Conservation (phyloP, 2,797 vertebrate species). For the Micropoecilia bifurca region DNA sequence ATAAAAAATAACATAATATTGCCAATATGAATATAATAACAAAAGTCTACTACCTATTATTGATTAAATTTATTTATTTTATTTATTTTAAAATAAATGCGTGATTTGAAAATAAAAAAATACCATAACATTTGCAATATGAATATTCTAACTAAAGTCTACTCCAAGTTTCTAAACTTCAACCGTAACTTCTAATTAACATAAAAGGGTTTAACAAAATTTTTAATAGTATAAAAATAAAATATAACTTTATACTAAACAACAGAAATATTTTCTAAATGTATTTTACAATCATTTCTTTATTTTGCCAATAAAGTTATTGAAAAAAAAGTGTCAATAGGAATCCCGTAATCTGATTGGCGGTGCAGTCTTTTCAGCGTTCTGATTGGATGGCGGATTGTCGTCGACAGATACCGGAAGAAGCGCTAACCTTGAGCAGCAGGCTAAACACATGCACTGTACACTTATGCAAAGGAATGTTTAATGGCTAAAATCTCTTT, state of each 20-base stretch:
- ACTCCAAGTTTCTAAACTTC: no score
- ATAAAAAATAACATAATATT: background rate
- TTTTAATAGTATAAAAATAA: no score
- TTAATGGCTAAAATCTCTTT: background rate
- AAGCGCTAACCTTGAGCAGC: slow-evolving; percentile 60
- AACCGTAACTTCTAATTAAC: no score
- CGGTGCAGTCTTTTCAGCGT: background rate
- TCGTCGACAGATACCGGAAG: slow-evolving; percentile 49
- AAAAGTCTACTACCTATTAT: background rate
- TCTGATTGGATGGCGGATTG: slow-evolving; percentile 50
- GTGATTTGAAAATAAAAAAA: no score
- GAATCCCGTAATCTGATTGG: slow-evolving; percentile 46
- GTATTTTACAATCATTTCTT: background rate
- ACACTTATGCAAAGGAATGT: background rate
- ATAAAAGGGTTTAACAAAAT: no score
- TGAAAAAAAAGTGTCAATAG: fast-evolving
- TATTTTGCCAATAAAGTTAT: slow-evolving; percentile 18
- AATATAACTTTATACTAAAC: no score
- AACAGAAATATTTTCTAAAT: background rate
- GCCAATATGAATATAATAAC: background rate
- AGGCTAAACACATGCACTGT: slow-evolving; percentile 5
- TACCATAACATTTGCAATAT: background rate
- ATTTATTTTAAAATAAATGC: no score
- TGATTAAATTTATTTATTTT: no score
- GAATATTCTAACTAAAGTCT: background rate